Conservation (phyloP, 2,797 vertebrate species). For the Geotrypetes seraphini region DNA sequence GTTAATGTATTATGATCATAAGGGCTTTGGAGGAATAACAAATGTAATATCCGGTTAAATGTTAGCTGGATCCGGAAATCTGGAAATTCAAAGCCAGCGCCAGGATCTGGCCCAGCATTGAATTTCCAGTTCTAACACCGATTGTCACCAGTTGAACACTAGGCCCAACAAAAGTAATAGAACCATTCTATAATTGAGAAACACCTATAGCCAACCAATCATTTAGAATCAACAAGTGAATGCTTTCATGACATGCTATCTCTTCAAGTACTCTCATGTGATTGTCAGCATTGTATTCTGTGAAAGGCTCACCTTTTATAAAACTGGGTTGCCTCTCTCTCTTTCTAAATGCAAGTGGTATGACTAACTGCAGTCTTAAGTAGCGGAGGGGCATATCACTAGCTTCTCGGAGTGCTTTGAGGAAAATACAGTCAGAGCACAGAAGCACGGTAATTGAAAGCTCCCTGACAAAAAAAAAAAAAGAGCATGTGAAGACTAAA, state of each 20-base stretch:
- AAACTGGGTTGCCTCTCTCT: conserved; percentile 8
- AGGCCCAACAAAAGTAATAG: not conserved
- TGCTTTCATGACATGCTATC: not conserved
- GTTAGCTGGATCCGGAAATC: no score
- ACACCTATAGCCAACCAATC: no score
- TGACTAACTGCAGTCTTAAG: conserved; percentile 34
- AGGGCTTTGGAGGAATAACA: no score
- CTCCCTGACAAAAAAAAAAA: conserved; percentile 36
- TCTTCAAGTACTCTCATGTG: no score
- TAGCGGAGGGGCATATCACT: conserved; percentile 27
- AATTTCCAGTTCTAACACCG: no score
- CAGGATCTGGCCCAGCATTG: no score
- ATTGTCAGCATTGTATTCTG: no score
- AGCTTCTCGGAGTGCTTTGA: conserved; percentile 29
- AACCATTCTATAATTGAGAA: conserved; percentile 1
- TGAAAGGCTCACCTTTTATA: conserved; percentile 11
- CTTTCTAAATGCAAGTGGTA: conserved; percentile 21
- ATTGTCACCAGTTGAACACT: no score
- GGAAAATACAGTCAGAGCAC: conserved; percentile 34
- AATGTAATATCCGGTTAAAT: no score
- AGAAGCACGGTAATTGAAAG: conserved; percentile 25
- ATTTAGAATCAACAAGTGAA: conserved; percentile 12
- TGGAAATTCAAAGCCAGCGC: no score
- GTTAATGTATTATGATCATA: no score
- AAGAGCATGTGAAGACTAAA: conserved; percentile 29